These are phyloP conservation scores for Bolborhynchus lineola DNA, from an alignment of 2,113 vertebrate species.

Conservation along the genomic window DNA sequence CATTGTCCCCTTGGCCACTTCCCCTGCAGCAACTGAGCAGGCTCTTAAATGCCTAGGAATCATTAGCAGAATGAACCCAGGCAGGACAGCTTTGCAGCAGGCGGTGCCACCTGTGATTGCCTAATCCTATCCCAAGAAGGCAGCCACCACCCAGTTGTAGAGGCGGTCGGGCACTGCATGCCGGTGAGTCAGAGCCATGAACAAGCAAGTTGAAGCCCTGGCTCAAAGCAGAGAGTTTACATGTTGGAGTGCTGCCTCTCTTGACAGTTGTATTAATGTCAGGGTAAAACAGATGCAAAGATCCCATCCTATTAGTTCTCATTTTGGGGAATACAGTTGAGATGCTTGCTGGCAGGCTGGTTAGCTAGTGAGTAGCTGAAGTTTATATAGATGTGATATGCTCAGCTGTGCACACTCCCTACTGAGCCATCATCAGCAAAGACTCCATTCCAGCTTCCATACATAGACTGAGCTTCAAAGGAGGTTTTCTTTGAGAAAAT, in stretches of 20 bases:
- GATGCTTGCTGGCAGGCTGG: not conserved
- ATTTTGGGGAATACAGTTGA: not conserved
- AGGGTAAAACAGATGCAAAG: not conserved
- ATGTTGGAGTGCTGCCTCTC: not conserved
- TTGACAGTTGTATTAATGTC: not conserved
- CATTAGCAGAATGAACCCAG: not conserved
- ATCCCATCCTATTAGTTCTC: not conserved
- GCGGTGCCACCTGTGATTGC: slow-evolving; percentile 40
- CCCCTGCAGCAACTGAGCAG: not conserved
- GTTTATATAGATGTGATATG: not conserved
- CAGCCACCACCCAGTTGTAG: not conserved
- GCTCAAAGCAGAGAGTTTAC: not conserved
- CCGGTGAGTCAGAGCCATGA: not conserved
- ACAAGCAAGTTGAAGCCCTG: not conserved
- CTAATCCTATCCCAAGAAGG: not conserved
- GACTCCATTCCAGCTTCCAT: not conserved
- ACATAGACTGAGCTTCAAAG: not conserved
- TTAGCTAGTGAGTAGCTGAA: not conserved
- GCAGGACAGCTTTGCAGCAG: not conserved
- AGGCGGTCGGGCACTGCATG: not conserved
- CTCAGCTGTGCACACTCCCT: rapidly evolving
- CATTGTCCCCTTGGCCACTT: slow-evolving; percentile 3
- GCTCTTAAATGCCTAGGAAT: not conserved
- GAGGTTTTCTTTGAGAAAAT: not conserved
- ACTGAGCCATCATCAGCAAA: not conserved